Conservation (phyloP, 1,140 invertebrate species). For the Papilio polyxenes region DNA sequence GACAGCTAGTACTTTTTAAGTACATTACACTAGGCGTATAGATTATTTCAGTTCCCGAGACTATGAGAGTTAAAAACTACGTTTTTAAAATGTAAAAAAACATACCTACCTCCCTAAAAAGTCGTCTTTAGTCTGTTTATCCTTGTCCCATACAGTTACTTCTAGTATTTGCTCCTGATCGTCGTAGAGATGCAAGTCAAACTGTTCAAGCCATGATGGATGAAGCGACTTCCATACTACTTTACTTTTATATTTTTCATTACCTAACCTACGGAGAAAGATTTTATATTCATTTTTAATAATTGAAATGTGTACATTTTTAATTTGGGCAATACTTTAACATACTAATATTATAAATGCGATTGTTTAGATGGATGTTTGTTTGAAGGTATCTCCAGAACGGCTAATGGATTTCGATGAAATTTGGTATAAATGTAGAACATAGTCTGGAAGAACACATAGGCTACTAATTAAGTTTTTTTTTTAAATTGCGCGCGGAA, state of each 20-base stretch:
- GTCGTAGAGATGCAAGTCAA: constrained; percentile 97
- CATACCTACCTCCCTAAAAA: constrained; percentile 88
- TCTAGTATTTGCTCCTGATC: constrained; percentile 93
- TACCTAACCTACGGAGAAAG: constrained; percentile 87
- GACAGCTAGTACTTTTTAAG: not conserved
- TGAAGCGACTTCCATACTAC: constrained; percentile 91
- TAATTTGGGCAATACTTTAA: not conserved
- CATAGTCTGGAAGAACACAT: no score
- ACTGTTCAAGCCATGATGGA: constrained; percentile 97
- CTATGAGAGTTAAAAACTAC: not conserved
- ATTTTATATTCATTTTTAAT: not conserved
- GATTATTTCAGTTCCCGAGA: not conserved
- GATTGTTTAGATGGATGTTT: no score
- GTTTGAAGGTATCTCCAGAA: no score
- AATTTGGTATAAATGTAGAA: no score
- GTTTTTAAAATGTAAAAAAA: constrained; percentile 26
- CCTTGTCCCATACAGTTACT: constrained; percentile 94
- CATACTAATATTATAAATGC: no score
- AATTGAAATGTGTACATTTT: not conserved
- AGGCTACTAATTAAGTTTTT: no score
- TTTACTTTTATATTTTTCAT: constrained; percentile 99
- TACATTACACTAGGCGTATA: not conserved
- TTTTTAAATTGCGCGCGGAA: no score
- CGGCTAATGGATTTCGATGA: no score
- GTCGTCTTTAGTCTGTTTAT: constrained; percentile 90